phyloP scores from a whole-genome alignment of 2,797 vertebrate species.

The Gambelia wislizenii region DNA sequence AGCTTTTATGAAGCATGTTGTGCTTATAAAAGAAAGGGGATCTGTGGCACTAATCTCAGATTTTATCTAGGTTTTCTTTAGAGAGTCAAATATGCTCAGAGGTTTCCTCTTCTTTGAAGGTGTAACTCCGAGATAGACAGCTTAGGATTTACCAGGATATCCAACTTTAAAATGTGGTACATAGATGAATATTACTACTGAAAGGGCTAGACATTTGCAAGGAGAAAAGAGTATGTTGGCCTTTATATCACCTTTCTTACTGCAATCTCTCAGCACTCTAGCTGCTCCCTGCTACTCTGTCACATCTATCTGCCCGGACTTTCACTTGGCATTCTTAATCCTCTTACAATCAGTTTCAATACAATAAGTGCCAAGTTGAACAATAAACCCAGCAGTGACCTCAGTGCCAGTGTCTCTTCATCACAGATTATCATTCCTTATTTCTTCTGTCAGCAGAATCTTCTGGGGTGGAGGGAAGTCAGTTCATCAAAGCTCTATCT shows the following conservation, averaged over 20 bases:
- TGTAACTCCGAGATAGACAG: not conserved
- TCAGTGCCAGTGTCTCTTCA: not conserved
- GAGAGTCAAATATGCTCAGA: not conserved
- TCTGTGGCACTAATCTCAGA: not conserved
- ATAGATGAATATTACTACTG: not conserved
- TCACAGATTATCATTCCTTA: not conserved
- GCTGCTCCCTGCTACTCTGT: not conserved
- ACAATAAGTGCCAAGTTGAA: not conserved
- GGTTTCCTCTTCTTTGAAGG: not conserved
- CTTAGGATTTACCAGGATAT: not conserved
- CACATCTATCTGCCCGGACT: not conserved
- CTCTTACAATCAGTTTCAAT: slow-evolving; percentile 25
- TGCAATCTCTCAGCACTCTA: not conserved
- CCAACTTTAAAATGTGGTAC: not conserved
- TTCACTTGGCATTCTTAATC: slow-evolving; percentile 38
- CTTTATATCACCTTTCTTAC: not conserved
- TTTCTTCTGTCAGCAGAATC: not conserved
- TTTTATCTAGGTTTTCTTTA: not conserved
- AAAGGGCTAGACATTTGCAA: not conserved
- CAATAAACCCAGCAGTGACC: not conserved
- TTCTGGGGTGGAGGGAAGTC: no score
- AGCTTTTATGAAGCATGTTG: not conserved
- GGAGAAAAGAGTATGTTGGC: not conserved
- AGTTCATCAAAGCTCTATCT: not conserved
- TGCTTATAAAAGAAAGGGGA: not conserved